These are phyloP conservation scores for Syritta pipiens DNA, from an alignment of 2,888 invertebrate genomes.

Conservation along the genomic window DNA sequence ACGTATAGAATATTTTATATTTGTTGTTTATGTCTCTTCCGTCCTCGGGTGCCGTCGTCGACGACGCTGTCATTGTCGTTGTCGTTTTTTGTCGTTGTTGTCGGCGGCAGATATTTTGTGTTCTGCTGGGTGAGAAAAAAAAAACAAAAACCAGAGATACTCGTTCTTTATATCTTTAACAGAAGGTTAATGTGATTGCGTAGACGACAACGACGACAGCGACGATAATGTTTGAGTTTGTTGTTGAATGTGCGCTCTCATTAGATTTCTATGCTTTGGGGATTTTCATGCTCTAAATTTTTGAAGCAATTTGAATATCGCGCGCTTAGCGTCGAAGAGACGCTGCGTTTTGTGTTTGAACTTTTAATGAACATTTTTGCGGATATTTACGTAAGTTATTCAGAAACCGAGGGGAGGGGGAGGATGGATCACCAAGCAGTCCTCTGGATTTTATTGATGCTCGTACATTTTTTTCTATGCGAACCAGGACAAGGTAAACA, in stretches of 20 bases:
- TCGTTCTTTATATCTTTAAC: conserved; percentile 21
- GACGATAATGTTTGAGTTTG: no score
- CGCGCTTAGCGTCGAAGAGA: neutral
- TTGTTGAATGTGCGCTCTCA: conserved; percentile 32
- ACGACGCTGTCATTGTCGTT: neutral
- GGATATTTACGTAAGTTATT: conserved; percentile 29
- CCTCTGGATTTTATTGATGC: no score
- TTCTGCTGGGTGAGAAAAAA: conserved; percentile 12
- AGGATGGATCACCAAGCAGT: neutral
- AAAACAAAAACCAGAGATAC: no score
- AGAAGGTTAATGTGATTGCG: conserved; percentile 63
- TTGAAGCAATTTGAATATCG: conserved; percentile 36
- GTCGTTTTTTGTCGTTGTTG: neutral
- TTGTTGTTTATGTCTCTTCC: conserved; percentile 43
- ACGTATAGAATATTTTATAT: conserved; percentile 49
- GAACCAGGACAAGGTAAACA: conserved; percentile 41
- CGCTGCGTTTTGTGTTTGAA: conserved; percentile 17
- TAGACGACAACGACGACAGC: no score
- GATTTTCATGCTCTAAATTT: conserved; percentile 54
- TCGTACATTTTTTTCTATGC: neutral
- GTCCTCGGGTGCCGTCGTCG: neutral
- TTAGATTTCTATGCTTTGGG: conserved; percentile 39
- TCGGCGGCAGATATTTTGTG: neutral
- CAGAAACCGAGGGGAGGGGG: neutral
- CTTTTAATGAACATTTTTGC: conserved; percentile 57